Conservation (phyloP, 2,888 invertebrate species). For the Drosophila birchii region DNA sequence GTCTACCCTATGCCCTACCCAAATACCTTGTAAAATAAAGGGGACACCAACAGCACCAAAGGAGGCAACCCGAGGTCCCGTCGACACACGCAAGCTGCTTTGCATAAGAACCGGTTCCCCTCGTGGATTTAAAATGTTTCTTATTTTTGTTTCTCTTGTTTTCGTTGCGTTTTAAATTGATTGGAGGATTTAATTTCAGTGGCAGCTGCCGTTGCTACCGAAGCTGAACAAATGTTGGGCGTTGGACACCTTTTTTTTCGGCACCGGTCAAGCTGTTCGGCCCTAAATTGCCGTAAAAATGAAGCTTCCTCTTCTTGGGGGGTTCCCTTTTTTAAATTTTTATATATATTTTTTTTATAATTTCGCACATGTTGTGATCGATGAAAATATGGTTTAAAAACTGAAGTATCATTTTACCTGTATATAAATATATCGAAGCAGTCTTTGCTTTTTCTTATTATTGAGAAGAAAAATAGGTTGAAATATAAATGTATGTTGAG, state of each 20-base stretch:
- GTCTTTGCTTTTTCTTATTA: no score
- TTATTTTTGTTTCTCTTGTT: constrained; percentile 25
- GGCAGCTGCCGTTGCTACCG: constrained; percentile 68
- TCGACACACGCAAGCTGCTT: constrained; percentile 57
- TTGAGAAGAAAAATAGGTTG: background rate
- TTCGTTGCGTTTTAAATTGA: constrained; percentile 69
- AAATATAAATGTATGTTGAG: background rate
- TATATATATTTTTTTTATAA: background rate
- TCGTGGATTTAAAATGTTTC: constrained; percentile 54
- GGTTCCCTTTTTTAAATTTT: background rate
- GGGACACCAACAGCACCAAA: background rate
- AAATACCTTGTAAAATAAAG: background rate
- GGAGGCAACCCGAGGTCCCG: constrained; percentile 3
- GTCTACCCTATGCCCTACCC: background rate
- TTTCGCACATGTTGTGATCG: constrained; percentile 65
- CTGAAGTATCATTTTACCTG: constrained; percentile 15
- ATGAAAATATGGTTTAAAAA: constrained; percentile 15
- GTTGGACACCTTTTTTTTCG: constrained; percentile 53
- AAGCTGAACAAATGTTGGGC: constrained; percentile 56
- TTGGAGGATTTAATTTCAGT: constrained; percentile 80
- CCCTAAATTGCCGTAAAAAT: constrained; percentile 41
- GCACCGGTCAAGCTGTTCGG: constrained; percentile 30
- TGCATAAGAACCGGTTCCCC: constrained; percentile 78
- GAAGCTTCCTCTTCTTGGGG: constrained; percentile 1
- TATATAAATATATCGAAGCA: background rate